phyloP scores from a whole-genome alignment of 2,113 vertebrate genomes.

The Hippocampus comes region DNA sequence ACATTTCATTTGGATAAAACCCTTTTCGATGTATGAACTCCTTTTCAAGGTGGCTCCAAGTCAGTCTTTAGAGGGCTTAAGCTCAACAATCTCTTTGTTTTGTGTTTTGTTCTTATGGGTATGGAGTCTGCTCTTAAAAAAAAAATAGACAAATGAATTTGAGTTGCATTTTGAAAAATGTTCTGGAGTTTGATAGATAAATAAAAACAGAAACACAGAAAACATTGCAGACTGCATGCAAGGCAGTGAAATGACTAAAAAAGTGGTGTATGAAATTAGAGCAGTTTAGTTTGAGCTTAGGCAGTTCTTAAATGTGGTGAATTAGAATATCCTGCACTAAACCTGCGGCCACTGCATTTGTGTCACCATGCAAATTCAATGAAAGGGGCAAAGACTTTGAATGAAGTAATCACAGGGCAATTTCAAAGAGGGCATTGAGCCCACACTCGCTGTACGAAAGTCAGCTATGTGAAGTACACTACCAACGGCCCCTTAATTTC shows the following conservation, averaged over 20 bases:
- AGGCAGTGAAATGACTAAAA: not conserved
- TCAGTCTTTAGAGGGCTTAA: not conserved
- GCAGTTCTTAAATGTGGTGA: not conserved
- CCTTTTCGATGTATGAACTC: not conserved
- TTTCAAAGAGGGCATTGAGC: not conserved
- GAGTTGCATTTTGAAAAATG: no score
- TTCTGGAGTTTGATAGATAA: not conserved
- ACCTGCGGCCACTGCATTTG: not conserved
- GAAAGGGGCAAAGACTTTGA: not conserved
- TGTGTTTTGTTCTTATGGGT: not conserved
- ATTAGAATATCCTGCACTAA: not conserved
- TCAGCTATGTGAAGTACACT: not conserved
- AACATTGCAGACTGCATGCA: not conserved
- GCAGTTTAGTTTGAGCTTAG: not conserved
- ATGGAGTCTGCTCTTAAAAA: not conserved
- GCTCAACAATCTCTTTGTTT: not conserved
- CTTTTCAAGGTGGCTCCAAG: not conserved
- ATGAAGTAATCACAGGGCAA: not conserved
- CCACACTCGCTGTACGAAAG: not conserved
- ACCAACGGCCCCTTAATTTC: not conserved
- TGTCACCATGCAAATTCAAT: not conserved
- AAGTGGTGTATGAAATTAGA: not conserved
- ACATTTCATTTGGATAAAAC: not conserved
- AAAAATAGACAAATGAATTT: not conserved
- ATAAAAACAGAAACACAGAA: not conserved